Base-by-base conservation (phyloP, 2,888 invertebrate species). In the Platynereis dumerilii region DNA sequence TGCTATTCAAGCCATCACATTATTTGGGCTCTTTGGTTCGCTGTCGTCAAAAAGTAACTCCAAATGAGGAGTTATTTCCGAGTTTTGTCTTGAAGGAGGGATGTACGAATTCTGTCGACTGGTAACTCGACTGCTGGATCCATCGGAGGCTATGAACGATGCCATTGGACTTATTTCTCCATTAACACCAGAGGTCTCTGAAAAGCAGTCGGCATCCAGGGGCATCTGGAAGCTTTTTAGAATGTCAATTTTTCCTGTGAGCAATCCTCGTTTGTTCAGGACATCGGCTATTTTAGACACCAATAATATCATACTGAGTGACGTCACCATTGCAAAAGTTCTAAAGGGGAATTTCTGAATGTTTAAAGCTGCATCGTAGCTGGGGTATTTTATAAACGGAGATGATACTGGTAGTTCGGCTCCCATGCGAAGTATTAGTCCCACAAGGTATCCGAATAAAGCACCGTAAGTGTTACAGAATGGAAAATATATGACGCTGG, bases 351-450 rank as follows among this genome's bases (percentile, higher is more conserved):
- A 68, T 0, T 62, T n/a, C 44, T 68, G 68, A 2, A 29, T 57
- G 5, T 52, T 34, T 27, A 54, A 87, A 87, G 77, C 73, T 78
- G 92, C 91, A 12, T 34, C 34, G 75, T 80, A 85, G 74, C 78
- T 82, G 0, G 95, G 95, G 84, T 90, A 96, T 81, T 92, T 90
- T 72, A 96, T 91, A 48, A 93, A 83, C 0, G 95, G 88, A 0
- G 91, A 90, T 62, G 96, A 86, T 0, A 91, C 90, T 60, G 90
- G 89, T 85, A 96, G 96, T 0, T 96, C 93, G 0, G 96, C 95
- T 0, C 92, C 89, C 59, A 95, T 85, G 2, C 96, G 88, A 67
- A 81, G 70, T 58, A 94, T 90, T 71, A 92, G 82, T 0, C 93
- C 94, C 73, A 94, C 88, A 70, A 92, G 88, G 85, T 42, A 82